Percentiles rank a stretch among this genome's conserved stretches.
These are phyloP conservation scores for Micrastur ruficollis DNA, from an alignment of 2,797 vertebrate genomes.

Conservation along the genomic window DNA sequence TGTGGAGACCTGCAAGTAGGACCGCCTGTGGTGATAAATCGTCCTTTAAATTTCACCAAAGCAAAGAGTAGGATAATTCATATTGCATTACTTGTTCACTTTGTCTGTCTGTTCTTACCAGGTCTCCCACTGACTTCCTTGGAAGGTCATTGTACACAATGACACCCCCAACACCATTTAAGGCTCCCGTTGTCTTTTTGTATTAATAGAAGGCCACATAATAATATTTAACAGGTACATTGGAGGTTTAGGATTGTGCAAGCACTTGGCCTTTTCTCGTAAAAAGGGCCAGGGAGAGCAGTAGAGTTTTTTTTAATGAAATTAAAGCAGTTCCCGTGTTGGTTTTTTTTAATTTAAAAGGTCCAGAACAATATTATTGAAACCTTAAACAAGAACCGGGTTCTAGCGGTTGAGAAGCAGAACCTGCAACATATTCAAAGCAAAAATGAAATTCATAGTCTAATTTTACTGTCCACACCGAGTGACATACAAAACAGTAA, in stretches of 20 bases:
- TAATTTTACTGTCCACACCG: slow-evolving; percentile 29
- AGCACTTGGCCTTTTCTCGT: not conserved
- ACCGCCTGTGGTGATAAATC: not conserved
- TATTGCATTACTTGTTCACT: not conserved
- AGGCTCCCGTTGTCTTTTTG: not conserved
- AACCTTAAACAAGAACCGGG: not conserved
- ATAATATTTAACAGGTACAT: not conserved
- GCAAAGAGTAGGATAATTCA: not conserved
- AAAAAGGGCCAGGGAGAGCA: not conserved
- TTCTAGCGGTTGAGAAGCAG: not conserved
- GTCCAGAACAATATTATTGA: not conserved
- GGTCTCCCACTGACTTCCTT: not conserved
- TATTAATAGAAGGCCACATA: not conserved
- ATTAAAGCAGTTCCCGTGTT: not conserved
- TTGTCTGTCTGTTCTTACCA: slow-evolving; percentile 9
- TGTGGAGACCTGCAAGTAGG: not conserved
- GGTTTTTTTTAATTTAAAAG: not conserved
- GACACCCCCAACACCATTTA: not conserved
- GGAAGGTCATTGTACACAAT: not conserved
- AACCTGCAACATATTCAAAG: not conserved
- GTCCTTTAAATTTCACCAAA: not conserved
- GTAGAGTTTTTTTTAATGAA: not conserved
- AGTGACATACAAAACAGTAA: slow-evolving; percentile 4
- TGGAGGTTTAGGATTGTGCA: not conserved
- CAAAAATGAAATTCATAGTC: slow-evolving; percentile 10